Conservation (phyloP, 2,888 invertebrate genomes). For the Julus scanicus region DNA sequence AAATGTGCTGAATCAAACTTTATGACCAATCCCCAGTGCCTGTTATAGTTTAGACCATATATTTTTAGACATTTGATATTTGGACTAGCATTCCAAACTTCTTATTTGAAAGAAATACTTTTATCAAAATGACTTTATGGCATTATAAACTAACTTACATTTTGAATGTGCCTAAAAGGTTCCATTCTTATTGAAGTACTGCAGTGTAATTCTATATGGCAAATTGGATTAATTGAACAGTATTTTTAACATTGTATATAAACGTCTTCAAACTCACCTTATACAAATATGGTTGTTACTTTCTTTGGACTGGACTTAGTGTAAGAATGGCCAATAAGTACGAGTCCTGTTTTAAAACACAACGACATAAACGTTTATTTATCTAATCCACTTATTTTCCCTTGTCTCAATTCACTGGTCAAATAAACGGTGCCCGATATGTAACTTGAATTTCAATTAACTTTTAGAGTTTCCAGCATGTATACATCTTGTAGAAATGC, state of each 20-base stretch:
- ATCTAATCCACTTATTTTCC: background rate
- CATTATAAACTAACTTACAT: too few relatives aligned
- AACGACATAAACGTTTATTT: background rate
- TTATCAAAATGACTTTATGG: too few relatives aligned
- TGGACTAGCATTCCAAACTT: background rate
- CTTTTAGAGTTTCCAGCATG: background rate
- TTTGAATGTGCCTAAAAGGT: too few relatives aligned
- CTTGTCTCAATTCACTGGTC: background rate
- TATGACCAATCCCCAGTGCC: background rate
- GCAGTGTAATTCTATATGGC: too few relatives aligned
- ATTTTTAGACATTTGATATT: background rate
- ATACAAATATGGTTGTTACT: background rate
- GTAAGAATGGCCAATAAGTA: background rate
- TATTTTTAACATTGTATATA: too few relatives aligned
- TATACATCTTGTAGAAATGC: too few relatives aligned
- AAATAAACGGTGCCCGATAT: background rate
- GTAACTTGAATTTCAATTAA: slow-evolving; percentile 40
- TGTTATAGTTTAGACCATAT: background rate
- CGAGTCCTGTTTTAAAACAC: background rate
- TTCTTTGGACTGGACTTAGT: background rate
- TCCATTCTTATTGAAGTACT: too few relatives aligned
- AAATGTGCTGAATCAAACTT: background rate
- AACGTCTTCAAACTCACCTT: background rate
- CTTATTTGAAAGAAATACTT: too few relatives aligned
- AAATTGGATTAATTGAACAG: too few relatives aligned